Evolutionary conservation across 2,113 vertebrate genomes (phyloP).

Genomic region (Macrotis lagotis): DNA sequence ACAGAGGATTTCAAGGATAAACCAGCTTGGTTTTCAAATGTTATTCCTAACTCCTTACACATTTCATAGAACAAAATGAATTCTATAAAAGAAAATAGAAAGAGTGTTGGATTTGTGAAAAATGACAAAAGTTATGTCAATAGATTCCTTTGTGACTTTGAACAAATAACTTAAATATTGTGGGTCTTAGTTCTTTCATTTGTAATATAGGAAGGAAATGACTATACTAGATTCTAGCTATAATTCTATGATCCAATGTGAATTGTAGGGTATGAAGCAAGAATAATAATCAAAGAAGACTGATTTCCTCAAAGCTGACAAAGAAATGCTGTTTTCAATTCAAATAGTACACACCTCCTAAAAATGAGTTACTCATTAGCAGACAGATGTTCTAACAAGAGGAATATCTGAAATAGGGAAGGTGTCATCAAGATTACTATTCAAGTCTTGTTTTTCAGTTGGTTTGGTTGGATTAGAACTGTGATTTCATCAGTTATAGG

Average conservation of each 20-base stretch:
- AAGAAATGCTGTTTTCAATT: slow-evolving; percentile 3
- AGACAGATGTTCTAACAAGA: background rate
- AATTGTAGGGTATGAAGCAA: background rate
- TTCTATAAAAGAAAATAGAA: too few relatives aligned
- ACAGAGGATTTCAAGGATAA: background rate
- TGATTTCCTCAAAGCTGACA: background rate
- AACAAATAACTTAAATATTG: background rate
- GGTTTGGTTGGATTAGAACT: background rate
- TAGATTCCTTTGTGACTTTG: background rate
- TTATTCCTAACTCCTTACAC: background rate
- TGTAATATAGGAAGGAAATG: background rate
- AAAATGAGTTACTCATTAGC: background rate
- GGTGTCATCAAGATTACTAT: background rate
- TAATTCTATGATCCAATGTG: background rate
- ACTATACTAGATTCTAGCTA: background rate
- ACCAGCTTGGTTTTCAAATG: background rate
- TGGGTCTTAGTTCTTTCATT: background rate
- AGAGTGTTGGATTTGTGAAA: background rate
- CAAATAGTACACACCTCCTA: slow-evolving; percentile 26
- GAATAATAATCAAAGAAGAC: background rate
- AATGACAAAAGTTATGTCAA: background rate
- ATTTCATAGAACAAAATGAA: slow-evolving; percentile 10
- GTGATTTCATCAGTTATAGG: background rate
- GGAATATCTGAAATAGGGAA: slow-evolving; percentile 41
- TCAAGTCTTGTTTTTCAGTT: background rate